Conservation (phyloP, 2,888 invertebrate genomes). For the Nephrotoma flavescens region DNA sequence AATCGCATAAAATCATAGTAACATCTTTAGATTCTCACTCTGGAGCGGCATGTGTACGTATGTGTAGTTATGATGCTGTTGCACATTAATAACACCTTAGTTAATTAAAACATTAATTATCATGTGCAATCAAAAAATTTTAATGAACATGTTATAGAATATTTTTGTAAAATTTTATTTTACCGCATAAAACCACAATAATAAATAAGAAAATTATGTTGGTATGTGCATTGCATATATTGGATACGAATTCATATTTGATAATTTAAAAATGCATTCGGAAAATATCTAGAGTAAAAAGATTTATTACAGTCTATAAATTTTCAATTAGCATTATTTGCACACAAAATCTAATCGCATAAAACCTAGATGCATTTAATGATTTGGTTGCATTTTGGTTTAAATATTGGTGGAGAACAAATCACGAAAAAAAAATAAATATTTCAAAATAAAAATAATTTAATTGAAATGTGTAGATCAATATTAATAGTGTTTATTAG, state of each 20-base stretch:
- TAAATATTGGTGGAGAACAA: not conserved
- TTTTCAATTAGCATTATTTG: not conserved
- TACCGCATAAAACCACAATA: not conserved
- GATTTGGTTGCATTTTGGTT: not conserved
- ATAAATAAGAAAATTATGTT: not conserved
- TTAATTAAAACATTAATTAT: not conserved
- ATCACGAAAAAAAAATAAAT: not conserved
- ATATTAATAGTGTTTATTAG: not conserved
- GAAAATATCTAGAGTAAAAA: not conserved
- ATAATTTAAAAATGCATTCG: not conserved
- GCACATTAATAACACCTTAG: not conserved
- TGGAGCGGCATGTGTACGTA: not conserved
- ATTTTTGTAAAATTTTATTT: not conserved
- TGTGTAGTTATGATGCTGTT: not conserved
- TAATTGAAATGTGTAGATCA: not conserved
- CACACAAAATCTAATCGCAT: slow-evolving; percentile 6
- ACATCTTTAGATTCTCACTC: not conserved
- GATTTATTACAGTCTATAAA: not conserved
- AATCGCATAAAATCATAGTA: not conserved
- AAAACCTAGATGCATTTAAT: slow-evolving; percentile 7
- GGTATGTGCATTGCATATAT: not conserved
- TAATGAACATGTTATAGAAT: not conserved
- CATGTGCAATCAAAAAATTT: not conserved
- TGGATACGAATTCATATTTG: not conserved
- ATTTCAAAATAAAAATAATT: not conserved